phyloP scores from a whole-genome alignment of 2,888 invertebrate genomes.

The Cotesia congregata region DNA sequence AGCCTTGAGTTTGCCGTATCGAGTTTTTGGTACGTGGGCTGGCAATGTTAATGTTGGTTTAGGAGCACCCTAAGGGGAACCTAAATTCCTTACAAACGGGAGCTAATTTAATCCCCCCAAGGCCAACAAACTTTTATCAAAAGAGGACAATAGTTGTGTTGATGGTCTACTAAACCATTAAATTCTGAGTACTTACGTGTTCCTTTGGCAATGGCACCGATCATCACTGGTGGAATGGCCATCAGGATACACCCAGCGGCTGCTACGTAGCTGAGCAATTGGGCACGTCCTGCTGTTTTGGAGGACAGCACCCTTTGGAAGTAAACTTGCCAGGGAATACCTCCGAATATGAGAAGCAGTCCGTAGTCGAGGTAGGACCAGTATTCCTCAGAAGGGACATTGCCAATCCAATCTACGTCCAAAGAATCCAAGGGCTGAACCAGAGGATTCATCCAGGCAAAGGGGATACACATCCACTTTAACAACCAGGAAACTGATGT shows the following conservation, averaged over 20 bases:
- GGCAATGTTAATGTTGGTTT: slow-evolving; percentile 38
- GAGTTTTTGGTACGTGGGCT: slow-evolving; percentile 39
- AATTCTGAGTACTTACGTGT: slow-evolving; percentile 78
- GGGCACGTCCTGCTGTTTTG: slow-evolving; percentile 93
- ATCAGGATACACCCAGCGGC: slow-evolving; percentile 95
- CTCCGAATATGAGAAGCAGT: slow-evolving; percentile 91
- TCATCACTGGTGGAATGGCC: slow-evolving; percentile 97
- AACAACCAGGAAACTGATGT: background rate
- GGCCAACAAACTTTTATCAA: slow-evolving; percentile 15
- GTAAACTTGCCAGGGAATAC: slow-evolving; percentile 98
- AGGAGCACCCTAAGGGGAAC: slow-evolving; percentile 52
- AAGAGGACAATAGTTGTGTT: too few relatives aligned
- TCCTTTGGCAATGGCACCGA: slow-evolving; percentile 96
- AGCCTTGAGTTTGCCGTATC: slow-evolving; percentile 49
- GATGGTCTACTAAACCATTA: too few relatives aligned
- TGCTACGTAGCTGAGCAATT: slow-evolving; percentile 95
- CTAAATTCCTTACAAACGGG: slow-evolving; percentile 49
- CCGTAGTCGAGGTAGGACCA: slow-evolving; percentile 92
- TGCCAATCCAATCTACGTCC: slow-evolving; percentile 92
- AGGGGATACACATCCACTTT: slow-evolving; percentile 96
- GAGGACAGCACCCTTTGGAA: slow-evolving; percentile 98
- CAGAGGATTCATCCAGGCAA: slow-evolving; percentile 90
- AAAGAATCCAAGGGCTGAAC: slow-evolving; percentile 86
- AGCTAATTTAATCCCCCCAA: slow-evolving; percentile 55
- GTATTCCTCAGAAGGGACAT: slow-evolving; percentile 79